phyloP scores from a whole-genome alignment of 2,113 vertebrate genomes.

The Malurus melanocephalus region DNA sequence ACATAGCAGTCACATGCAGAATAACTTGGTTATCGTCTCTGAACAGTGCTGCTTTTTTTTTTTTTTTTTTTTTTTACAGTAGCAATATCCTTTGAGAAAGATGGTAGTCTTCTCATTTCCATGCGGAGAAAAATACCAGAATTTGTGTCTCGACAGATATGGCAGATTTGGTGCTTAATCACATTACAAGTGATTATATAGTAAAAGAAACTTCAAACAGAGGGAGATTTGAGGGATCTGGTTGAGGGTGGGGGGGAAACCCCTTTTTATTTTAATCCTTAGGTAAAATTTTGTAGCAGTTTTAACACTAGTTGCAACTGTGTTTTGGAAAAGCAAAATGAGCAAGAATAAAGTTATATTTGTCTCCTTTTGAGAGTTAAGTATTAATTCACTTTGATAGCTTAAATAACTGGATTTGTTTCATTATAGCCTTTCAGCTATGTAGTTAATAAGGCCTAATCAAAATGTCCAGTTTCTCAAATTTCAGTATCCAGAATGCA shows the following conservation, averaged over 20 bases:
- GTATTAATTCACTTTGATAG: neutral
- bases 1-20: neutral
- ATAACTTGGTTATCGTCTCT: neutral
- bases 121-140: neutral
- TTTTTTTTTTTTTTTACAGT: no score
- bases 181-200: neutral
- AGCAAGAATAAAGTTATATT: neutral
- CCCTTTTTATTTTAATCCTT: neutral
- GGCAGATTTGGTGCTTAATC: neutral
- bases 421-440: neutral
- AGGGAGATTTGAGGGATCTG: neutral
- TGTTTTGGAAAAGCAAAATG: neutral
- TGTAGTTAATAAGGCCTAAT: neutral
- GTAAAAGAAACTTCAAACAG: neutral
- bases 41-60: neutral
- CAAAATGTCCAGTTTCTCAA: neutral
- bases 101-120: neutral
- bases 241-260: rapidly evolving
- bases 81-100: neutral
- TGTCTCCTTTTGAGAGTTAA: neutral
- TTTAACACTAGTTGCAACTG: neutral
- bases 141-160: neutral
- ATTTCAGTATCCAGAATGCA: neutral
- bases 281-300: neutral
- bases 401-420: neutral